Conservation (phyloP, 2,797 vertebrate species). For the Spinus olivaceus region DNA sequence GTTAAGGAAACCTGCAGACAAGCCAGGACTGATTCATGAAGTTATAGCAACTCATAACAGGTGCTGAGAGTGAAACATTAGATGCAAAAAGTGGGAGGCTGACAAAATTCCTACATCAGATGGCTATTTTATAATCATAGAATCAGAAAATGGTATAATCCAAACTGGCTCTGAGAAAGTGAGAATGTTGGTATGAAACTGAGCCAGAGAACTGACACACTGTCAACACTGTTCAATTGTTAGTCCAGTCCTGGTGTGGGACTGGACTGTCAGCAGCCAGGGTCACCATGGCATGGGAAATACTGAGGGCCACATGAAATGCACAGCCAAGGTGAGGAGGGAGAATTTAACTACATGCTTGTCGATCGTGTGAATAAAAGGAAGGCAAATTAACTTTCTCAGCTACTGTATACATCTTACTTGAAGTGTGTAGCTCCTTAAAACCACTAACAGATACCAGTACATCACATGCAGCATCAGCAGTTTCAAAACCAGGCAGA, state of each 20-base stretch:
- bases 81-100: background rate
- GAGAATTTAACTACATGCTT: background rate
- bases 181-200: rapidly evolving
- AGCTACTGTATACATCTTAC: background rate
- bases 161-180: background rate
- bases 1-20: constrained; percentile 12
- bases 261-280: background rate
- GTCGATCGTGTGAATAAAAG: background rate
- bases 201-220: background rate
- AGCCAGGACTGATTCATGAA: background rate
- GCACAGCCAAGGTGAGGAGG: background rate
- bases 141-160: background rate
- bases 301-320: rapidly evolving
- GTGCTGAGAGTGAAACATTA: background rate
- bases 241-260: background rate
- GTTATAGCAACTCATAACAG: background rate
- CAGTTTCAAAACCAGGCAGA: background rate
- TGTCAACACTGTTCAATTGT: background rate
- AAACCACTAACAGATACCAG: background rate
- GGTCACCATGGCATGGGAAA: background rate
- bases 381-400: background rate
- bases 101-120: background rate
- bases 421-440: background rate
- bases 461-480: background rate
- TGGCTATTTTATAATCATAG: background rate